Base-by-base conservation (phyloP, 1,140 invertebrate species). In the Apis cerana region DNA sequence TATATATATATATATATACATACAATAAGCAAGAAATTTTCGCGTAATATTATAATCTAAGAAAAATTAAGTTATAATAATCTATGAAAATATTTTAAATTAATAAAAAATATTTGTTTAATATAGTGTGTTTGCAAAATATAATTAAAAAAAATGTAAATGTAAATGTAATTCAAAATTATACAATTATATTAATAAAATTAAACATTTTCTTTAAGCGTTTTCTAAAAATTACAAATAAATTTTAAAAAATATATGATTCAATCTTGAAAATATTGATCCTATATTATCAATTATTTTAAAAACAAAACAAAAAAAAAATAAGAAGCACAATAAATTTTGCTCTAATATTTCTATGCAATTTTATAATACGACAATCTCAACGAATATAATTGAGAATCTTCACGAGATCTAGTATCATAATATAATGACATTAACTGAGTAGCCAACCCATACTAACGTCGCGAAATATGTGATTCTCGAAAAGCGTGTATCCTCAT, bases 361-460 rank as follows among this genome's bases (percentile, higher is more conserved):
- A 54, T 7, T 19, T 23, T 19, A 1, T 5, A 64, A 33, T 27
- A 27, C 2, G 17, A 27, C 17, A 19, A 15, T 33, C 19, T 33
- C 62, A 33, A 9, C 52, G 17, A 72, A 21, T 19, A 27, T 58
- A 56, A 56, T 43, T 21, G 54, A 58, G 70, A 56, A 43, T 52
- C 50, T 58, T 1, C 8, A 33, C 11, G n/a, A 52, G 68, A 70
- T 27, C 23, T 48, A 33, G 17, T 33, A 33, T 72, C 70, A 58
- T 58, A 72, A 33, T 23, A 54, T 21, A 56, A 56, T 19, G 23
- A 72, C 27, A 72, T 58, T 58, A 58, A 19, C 5, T 27, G 11
- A 72, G 33, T 19, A 33, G 70, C 33, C 52, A 58, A 72, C 19
- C 70, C 50, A 72, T 72, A 58, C 54, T 12, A 17, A 43, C 69